Conservation (phyloP, 2,113 vertebrate species). For the Poecilia latipinna region DNA sequence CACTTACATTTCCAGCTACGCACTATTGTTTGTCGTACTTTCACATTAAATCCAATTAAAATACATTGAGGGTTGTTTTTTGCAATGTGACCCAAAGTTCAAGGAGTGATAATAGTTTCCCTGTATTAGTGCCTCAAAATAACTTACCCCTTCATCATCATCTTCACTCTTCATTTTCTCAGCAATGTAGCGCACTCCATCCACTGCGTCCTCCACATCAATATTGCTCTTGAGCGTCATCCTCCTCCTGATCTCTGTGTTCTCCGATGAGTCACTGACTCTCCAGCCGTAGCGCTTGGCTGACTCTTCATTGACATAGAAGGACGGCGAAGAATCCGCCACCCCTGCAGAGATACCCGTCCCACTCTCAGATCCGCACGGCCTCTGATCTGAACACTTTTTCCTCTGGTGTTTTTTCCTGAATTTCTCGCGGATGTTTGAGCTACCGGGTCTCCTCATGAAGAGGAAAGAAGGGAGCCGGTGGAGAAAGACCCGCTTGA, state of each 20-base stretch:
- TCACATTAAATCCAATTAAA: not conserved
- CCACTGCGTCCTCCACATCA: conserved; percentile 79
- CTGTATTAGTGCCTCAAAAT: not conserved
- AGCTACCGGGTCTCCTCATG: conserved; percentile 79
- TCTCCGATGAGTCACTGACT: conserved; percentile 71
- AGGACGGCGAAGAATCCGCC: conserved; percentile 68
- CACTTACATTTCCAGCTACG: not conserved
- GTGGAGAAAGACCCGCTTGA: conserved; percentile 79
- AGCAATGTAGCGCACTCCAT: conserved; percentile 82
- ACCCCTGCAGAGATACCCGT: conserved; percentile 28
- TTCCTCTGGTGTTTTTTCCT: conserved; percentile 73
- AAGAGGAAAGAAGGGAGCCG: conserved; percentile 80
- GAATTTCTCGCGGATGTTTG: conserved; percentile 76
- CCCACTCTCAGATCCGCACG: conserved; percentile 51
- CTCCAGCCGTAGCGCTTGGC: conserved; percentile 77
- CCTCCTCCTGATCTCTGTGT: conserved; percentile 77
- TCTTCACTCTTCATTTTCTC: conserved; percentile 84
- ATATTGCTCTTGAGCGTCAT: conserved; percentile 74
- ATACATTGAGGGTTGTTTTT: no score
- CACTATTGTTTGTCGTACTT: not conserved
- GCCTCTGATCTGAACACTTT: conserved; percentile 64
- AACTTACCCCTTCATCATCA: conserved; percentile 82
- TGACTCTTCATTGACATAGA: conserved; percentile 78
- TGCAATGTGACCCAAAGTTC: no score
- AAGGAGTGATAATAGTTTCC: no score